Evolutionary conservation across 2,113 vertebrate genomes (phyloP).

Genomic region (Pseudorectes ferrugineus): DNA sequence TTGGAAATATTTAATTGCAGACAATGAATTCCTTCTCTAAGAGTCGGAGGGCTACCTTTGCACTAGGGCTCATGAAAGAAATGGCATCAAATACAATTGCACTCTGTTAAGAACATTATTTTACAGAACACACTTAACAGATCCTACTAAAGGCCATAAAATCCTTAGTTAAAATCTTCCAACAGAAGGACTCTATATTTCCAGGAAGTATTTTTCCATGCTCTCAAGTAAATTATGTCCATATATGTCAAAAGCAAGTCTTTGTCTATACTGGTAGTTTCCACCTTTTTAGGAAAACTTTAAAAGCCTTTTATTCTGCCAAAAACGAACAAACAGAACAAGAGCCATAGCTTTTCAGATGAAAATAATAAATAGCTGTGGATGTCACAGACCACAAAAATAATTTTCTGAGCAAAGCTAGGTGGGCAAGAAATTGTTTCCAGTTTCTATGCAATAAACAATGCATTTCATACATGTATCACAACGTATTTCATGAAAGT

Average conservation of each 20-base stretch:
- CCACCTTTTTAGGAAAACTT: neutral
- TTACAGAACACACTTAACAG: conserved; percentile 22
- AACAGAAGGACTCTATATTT: neutral
- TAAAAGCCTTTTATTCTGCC: neutral
- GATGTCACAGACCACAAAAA: conserved; percentile 5
- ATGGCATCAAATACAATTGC: neutral
- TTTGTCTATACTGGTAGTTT: neutral
- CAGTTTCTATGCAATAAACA: neutral
- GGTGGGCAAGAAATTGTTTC: neutral
- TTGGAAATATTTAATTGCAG: neutral
- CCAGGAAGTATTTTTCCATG: conserved; percentile 7
- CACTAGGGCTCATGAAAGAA: neutral
- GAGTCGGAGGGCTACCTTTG: neutral
- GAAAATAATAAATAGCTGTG: neutral
- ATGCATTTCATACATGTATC: neutral
- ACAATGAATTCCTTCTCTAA: neutral
- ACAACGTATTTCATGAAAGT: neutral
- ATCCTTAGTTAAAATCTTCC: neutral
- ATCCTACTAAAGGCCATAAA: conserved; percentile 9
- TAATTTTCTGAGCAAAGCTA: neutral
- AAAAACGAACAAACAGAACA: conserved; percentile 22
- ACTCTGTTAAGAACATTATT: conserved; percentile 10
- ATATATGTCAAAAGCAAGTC: neutral
- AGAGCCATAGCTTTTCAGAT: neutral
- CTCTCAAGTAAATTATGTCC: neutral